Conservation (phyloP, 2,797 vertebrate genomes). For the Pangasius larnaudii region DNA sequence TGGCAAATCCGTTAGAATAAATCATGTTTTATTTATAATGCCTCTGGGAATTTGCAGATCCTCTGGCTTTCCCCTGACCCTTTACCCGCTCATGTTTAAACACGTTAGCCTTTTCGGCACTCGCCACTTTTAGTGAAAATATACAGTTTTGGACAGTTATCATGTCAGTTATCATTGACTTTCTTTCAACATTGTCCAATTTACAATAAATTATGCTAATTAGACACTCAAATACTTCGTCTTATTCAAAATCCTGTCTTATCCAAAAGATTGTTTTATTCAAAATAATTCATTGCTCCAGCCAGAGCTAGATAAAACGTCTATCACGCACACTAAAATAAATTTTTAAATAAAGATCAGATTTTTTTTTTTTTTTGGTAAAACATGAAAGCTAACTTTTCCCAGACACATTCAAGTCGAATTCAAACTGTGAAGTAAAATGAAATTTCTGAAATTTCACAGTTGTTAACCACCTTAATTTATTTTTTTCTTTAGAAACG, state of each 20-base stretch:
- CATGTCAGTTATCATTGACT: too few relatives aligned
- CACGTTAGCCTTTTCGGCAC: background rate
- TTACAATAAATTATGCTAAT: too few relatives aligned
- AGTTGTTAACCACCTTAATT: background rate
- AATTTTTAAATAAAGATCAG: background rate
- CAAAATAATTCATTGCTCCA: background rate
- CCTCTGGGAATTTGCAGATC: background rate
- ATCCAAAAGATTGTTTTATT: background rate
- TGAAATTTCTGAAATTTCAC: background rate
- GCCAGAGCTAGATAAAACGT: too few relatives aligned
- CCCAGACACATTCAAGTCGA: background rate
- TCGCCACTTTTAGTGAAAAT: background rate
- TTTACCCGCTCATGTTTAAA: background rate
- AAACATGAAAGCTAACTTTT: background rate
- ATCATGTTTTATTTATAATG: slow-evolving; percentile 13
- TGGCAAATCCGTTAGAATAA: background rate
- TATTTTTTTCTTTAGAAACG: background rate
- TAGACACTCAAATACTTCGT: background rate
- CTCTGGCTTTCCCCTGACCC: background rate
- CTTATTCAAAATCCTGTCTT: background rate
- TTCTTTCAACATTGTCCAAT: background rate
- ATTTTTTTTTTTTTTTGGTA: background rate
- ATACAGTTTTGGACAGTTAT: background rate
- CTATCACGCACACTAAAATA: background rate
- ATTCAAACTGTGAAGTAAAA: background rate